A percentile compares a stretch with the other conserved stretches of the same genome.
These are phyloP conservation scores for Mycogona germanica DNA, from an alignment of 2,888 invertebrate species.

Conservation along the genomic window DNA sequence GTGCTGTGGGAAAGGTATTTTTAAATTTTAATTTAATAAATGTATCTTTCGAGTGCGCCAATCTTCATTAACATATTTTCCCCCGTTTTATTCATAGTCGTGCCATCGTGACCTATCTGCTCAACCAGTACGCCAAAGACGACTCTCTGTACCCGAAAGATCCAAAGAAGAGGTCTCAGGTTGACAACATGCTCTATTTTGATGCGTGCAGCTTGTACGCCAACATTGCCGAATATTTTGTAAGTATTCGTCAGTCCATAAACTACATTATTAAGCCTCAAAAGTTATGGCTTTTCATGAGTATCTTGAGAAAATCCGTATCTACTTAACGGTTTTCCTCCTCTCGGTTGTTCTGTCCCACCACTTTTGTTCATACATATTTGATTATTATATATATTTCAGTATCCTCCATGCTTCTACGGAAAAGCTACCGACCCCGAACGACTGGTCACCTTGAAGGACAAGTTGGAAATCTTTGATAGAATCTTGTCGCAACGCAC, in stretches of 20 bases:
- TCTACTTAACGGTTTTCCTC: neutral
- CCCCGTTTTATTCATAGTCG: constrained; percentile 6
- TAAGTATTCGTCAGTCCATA: neutral
- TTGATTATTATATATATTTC: no score
- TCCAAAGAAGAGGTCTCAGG: neutral
- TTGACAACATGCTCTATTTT: constrained; percentile 10
- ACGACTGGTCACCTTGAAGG: no score
- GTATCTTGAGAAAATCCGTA: no score
- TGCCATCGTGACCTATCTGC: constrained; percentile 6
- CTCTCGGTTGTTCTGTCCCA: neutral
- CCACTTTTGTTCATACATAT: no score
- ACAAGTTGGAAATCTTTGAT: neutral
- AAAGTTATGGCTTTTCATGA: neutral
- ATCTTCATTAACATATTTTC: neutral
- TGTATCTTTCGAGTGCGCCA: neutral
- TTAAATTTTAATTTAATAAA: neutral
- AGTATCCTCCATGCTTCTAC: no score
- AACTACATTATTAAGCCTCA: neutral
- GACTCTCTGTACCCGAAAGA: constrained; percentile 9
- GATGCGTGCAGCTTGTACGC: neutral
- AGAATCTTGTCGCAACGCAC: neutral
- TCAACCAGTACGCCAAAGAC: constrained; percentile 5
- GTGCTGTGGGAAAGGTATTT: constrained; percentile 5
- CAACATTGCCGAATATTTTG: constrained; percentile 13
- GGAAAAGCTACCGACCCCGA: no score